These are phyloP conservation scores for Syncerus caffer DNA, from an alignment of 2,797 vertebrate genomes.

Conservation along the genomic window DNA sequence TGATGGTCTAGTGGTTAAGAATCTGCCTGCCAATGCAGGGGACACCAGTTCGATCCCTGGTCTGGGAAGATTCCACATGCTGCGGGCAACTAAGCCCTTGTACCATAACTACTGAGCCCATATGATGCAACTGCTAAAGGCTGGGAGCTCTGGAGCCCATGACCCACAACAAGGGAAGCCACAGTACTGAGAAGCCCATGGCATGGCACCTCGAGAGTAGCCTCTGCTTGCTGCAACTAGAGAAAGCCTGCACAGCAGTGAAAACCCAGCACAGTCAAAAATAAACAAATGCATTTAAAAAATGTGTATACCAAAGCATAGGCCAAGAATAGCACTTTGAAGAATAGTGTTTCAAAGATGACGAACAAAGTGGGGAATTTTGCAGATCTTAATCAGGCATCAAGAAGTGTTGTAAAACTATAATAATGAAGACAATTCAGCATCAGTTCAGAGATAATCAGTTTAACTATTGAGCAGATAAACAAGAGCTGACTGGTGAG, in stretches of 20 bases:
- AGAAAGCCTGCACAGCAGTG: neutral
- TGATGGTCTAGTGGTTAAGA: neutral
- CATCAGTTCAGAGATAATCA: neutral
- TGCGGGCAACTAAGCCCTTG: neutral
- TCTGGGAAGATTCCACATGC: neutral
- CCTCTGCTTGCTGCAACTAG: neutral
- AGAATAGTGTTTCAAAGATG: neutral
- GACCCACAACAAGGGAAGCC: neutral
- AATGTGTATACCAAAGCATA: neutral
- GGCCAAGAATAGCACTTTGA: neutral
- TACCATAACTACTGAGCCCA: neutral
- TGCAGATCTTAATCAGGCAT: neutral
- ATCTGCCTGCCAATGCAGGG: neutral
- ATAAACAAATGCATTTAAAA: neutral
- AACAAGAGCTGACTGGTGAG: neutral
- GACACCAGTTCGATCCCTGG: neutral
- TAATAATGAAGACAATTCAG: neutral
- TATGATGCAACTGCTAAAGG: neutral
- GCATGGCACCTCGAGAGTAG: neutral
- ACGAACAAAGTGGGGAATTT: neutral
- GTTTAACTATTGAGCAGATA: neutral
- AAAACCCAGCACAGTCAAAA: neutral
- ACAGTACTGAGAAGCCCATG: accelerated
- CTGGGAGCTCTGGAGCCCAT: neutral
- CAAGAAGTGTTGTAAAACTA: neutral